Evolutionary conservation across 2,113 vertebrate species (phyloP).

Genomic region (Leucoraja erinaceus): DNA sequence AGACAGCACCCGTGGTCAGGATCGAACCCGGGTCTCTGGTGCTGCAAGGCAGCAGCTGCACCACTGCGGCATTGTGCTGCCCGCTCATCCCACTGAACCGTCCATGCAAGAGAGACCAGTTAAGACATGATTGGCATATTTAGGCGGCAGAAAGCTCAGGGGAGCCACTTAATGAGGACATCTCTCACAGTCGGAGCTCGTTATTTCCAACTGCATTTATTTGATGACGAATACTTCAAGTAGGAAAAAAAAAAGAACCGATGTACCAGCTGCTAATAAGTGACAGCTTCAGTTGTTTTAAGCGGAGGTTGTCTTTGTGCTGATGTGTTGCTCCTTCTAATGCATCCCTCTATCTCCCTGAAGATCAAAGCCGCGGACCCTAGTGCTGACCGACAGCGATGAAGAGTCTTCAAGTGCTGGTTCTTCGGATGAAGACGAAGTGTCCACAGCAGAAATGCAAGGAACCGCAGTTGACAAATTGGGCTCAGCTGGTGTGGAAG

Average conservation of each 20-base stretch:
- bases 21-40: too few species aligned
- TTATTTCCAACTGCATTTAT: not conserved
- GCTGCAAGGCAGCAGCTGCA: too few species aligned
- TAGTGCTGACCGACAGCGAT: slow-evolving; percentile 73
- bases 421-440: slow-evolving; percentile 75
- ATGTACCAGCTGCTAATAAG: not conserved
- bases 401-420: slow-evolving; percentile 77
- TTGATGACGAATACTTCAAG: not conserved
- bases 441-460: slow-evolving; percentile 49
- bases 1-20: too few species aligned
- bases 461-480: slow-evolving; percentile 57
- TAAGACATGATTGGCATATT: not conserved
- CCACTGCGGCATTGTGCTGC: too few species aligned
- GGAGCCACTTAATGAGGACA: not conserved
- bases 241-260: not conserved
- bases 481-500: slow-evolving; percentile 48
- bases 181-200: not conserved
- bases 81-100: not conserved
- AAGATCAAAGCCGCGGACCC: slow-evolving; percentile 53
- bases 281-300: not conserved
- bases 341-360: slow-evolving; percentile 40
- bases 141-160: not conserved
- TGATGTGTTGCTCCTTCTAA: not conserved
- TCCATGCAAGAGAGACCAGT: not conserved
- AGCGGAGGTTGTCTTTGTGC: not conserved